Percentiles rank a stretch among this genome's conserved stretches.
These are phyloP conservation scores for Umimayanthus chanpuru DNA, from an alignment of 92 coral and sea anemone genomes.

Conservation along the genomic window DNA sequence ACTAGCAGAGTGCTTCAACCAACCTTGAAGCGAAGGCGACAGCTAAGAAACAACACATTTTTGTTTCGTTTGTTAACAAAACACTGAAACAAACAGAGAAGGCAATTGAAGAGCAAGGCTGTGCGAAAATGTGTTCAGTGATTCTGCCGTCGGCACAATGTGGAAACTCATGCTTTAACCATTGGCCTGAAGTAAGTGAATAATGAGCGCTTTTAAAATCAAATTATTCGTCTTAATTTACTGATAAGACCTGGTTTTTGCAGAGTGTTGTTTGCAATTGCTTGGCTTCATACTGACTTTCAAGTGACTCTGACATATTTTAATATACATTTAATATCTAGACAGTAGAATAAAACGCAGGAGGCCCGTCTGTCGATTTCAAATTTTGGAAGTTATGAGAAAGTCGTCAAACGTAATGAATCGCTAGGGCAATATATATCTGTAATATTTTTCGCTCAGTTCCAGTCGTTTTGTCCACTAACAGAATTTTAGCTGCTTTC, in stretches of 20 bases:
- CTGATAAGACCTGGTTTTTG: neutral
- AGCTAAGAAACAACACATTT: neutral
- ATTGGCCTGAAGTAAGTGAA: slow-evolving; percentile 33
- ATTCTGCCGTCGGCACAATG: slow-evolving; percentile 6
- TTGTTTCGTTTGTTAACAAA: slow-evolving; percentile 8
- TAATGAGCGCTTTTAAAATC: neutral
- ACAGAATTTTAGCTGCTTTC: neutral
- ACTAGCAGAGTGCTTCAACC: slow-evolving; percentile 29
- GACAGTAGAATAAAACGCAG: no score
- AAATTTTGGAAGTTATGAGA: neutral
- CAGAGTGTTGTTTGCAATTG: neutral
- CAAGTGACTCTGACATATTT: neutral
- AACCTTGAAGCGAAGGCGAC: slow-evolving; percentile 25
- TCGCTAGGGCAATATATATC: neutral
- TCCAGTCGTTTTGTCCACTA: neutral
- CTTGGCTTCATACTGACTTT: neutral
- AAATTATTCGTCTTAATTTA: neutral
- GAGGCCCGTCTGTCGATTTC: neutral
- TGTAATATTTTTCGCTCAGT: neutral
- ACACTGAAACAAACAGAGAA: slow-evolving; percentile 15
- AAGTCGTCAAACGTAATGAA: neutral
- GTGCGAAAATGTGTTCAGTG: slow-evolving; percentile 19
- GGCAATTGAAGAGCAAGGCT: neutral
- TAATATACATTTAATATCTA: neutral
- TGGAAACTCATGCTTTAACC: slow-evolving; percentile 14